phyloP scores from a whole-genome alignment of 2,888 invertebrate species.

The Melanotus villosus region DNA sequence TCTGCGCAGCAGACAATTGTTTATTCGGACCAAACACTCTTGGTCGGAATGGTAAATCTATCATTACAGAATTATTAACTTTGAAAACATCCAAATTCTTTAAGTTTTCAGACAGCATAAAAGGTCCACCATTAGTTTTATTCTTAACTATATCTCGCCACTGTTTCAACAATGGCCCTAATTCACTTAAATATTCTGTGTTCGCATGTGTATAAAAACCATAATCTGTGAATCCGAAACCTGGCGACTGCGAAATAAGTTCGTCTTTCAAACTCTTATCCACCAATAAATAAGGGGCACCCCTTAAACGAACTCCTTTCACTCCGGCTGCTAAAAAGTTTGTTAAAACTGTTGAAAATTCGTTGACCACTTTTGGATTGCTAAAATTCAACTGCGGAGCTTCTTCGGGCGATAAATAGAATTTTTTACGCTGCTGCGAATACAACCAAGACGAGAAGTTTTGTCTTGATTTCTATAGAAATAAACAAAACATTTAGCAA shows the following conservation, averaged over 20 bases:
- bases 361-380: slow-evolving; percentile 76
- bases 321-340: slow-evolving; percentile 85
- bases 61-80: slow-evolving; percentile 61
- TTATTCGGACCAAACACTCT: slow-evolving; percentile 59
- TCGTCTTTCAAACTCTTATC: slow-evolving; percentile 72
- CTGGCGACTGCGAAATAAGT: slow-evolving; percentile 10
- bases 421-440: slow-evolving; percentile 75
- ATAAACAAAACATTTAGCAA: slow-evolving; percentile 1
- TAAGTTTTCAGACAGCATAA: slow-evolving; percentile 64
- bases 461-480: slow-evolving; percentile 48
- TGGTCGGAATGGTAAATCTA: slow-evolving; percentile 65
- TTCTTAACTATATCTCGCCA: slow-evolving; percentile 77
- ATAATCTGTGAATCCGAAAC: slow-evolving; percentile 68
- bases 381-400: slow-evolving; percentile 89
- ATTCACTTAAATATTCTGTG: slow-evolving; percentile 75
- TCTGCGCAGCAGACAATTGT: slow-evolving; percentile 48
- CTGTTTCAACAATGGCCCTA: slow-evolving; percentile 73
- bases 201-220: slow-evolving; percentile 76
- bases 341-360: slow-evolving; percentile 77
- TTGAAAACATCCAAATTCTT: slow-evolving; percentile 61
- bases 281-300: slow-evolving; percentile 78
- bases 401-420: slow-evolving; percentile 84
- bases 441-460: slow-evolving; percentile 81
- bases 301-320: slow-evolving; percentile 83
- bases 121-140: slow-evolving; percentile 66